phyloP scores from a whole-genome alignment of 2,797 vertebrate genomes.

The Rhinella marina region DNA sequence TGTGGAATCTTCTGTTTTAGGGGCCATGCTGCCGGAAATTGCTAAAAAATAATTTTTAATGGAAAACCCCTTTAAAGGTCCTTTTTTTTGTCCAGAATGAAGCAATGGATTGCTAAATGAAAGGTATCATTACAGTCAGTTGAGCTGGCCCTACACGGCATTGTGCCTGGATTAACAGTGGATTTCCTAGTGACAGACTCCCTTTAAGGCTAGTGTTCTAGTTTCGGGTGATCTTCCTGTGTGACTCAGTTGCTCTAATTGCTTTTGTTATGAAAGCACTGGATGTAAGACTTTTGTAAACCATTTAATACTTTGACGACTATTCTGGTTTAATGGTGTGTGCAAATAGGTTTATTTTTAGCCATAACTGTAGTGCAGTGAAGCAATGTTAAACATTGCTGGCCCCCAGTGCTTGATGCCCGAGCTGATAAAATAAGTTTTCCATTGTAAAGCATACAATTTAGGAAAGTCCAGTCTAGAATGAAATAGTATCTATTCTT shows the following conservation, averaged over 20 bases:
- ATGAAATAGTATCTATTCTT: not conserved
- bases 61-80: too few relatives aligned
- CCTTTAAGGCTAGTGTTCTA: conserved; percentile 19
- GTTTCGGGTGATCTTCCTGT: conserved; percentile 31
- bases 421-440: conserved; percentile 5
- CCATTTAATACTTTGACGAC: conserved; percentile 62
- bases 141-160: too few relatives aligned
- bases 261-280: conserved; percentile 60
- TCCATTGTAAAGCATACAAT: not conserved
- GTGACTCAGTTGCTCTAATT: conserved; percentile 63
- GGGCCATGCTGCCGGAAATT: too few relatives aligned
- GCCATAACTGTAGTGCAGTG: conserved; percentile 65
- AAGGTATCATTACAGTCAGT: too few relatives aligned
- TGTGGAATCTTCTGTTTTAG: too few relatives aligned
- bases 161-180: too few relatives aligned
- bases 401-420: not conserved
- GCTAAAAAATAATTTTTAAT: too few relatives aligned
- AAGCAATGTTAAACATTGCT: conserved; percentile 48
- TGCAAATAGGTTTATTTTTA: conserved; percentile 73
- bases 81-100: too few relatives aligned
- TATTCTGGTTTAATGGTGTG: conserved; percentile 72
- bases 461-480: not conserved
- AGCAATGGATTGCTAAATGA: too few relatives aligned
- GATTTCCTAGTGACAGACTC: not conserved
- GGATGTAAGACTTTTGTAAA: conserved; percentile 68